Conservation (phyloP, 2,797 vertebrate genomes). For the Galago senegalensis region DNA sequence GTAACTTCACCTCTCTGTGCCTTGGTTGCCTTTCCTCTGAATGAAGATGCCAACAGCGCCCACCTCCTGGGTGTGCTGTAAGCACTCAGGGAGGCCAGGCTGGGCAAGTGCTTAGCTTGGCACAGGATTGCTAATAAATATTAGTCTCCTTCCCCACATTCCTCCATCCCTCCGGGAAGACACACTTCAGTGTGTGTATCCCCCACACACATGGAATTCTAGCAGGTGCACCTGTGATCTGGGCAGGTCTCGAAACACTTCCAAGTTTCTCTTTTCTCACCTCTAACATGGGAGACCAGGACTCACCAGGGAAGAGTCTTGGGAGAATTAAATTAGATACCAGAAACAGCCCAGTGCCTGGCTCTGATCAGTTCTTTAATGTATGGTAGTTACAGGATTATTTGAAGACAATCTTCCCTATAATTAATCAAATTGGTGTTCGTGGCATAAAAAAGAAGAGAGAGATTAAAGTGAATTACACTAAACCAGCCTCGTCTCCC, state of each 20-base stretch:
- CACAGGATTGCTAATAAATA: not conserved
- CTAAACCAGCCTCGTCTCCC: slow-evolving; percentile 7
- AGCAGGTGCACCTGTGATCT: not conserved
- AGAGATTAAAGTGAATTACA: not conserved
- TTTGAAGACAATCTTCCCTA: not conserved
- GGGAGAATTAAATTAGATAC: not conserved
- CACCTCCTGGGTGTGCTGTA: not conserved
- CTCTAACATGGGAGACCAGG: slow-evolving; percentile 27
- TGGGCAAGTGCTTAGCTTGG: not conserved
- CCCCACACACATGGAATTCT: not conserved
- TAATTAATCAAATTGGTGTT: not conserved
- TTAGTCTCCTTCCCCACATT: not conserved
- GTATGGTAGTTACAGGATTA: not conserved
- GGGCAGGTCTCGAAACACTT: not conserved
- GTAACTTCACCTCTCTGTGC: not conserved
- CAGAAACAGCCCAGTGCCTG: not conserved
- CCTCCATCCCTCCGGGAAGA: not conserved
- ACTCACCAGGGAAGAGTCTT: not conserved
- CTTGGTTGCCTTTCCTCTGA: not conserved
- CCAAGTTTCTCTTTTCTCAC: slow-evolving; percentile 33
- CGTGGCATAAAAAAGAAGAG: not conserved
- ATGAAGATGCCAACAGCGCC: no score
- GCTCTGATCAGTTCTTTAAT: not conserved
- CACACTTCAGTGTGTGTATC: not conserved
- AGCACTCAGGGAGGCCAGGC: not conserved